Evolutionary conservation across 2,888 invertebrate species (phyloP).

Genomic region (Macropis europaea): DNA sequence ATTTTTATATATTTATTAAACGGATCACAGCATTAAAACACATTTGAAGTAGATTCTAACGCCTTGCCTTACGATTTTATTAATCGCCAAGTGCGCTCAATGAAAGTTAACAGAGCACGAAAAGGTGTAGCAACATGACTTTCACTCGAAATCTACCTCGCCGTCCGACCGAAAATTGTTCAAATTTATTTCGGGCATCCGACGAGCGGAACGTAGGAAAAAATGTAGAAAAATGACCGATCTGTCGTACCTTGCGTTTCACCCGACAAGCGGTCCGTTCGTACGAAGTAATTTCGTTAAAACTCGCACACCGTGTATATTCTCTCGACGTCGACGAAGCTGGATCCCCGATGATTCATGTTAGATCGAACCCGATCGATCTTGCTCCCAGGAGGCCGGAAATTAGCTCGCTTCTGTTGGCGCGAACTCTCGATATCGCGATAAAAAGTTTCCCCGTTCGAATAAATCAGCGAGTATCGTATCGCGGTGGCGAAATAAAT

Average conservation of each 20-base stretch:
- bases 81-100: no score
- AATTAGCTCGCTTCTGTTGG: no score
- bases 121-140: no score
- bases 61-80: no score
- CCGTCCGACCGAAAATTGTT: no score
- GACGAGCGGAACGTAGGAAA: no score
- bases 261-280: conserved; percentile 30
- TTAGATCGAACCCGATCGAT: background rate
- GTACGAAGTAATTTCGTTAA: conserved; percentile 14
- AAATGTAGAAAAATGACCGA: background rate
- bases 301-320: conserved; percentile 3
- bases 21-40: no score
- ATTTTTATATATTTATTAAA: no score
- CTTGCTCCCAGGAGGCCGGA: background rate
- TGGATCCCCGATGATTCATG: conserved; percentile 30
- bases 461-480: background rate
- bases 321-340: background rate
- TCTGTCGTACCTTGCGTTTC: conserved; percentile 1
- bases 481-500: background rate
- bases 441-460: background rate
- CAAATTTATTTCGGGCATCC: no score
- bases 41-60: no score
- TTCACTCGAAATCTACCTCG: no score
- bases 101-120: no score
- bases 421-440: background rate